phyloP scores from a whole-genome alignment of 1,140 invertebrate species.

The Zaprionus taronus region DNA sequence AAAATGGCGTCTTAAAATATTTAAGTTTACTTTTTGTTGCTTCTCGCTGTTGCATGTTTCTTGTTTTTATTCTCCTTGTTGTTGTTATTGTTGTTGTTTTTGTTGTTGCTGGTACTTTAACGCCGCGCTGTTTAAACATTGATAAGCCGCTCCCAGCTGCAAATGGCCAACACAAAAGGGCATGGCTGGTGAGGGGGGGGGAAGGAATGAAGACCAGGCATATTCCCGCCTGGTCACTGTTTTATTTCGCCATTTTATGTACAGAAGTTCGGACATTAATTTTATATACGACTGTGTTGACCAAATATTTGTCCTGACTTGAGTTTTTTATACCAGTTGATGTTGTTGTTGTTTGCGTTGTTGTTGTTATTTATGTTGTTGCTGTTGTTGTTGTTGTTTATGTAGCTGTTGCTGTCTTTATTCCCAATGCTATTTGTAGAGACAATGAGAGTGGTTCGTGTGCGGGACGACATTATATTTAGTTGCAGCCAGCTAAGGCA shows the following conservation, averaged over 20 bases:
- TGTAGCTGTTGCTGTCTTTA: not conserved
- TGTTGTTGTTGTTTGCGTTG: not conserved
- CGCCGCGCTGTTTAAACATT: conserved; percentile 75
- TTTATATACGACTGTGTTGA: conserved; percentile 49
- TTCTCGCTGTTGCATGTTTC: conserved; percentile 29
- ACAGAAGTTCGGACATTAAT: conserved; percentile 63
- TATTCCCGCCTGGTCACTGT: conserved; percentile 50
- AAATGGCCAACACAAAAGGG: conserved; percentile 17
- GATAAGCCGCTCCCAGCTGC: conserved; percentile 52
- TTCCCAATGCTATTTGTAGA: not conserved
- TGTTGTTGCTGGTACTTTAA: conserved; percentile 24
- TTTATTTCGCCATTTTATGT: conserved; percentile 63
- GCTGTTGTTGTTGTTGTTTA: not conserved
- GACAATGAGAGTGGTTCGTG: not conserved
- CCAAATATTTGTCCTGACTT: conserved; percentile 55
- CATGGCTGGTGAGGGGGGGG: not conserved
- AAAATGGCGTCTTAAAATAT: conserved; percentile 56
- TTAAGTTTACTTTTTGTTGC: conserved; percentile 39
- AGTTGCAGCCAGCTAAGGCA: not conserved
- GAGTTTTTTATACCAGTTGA: conserved; percentile 10
- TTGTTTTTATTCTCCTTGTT: conserved; percentile 15
- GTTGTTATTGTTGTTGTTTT: conserved; percentile 7
- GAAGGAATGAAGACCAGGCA: not conserved
- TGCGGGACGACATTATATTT: not conserved
- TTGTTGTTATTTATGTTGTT: not conserved